Conservation (phyloP, 2,888 invertebrate species). For the Apotomis capreana region DNA sequence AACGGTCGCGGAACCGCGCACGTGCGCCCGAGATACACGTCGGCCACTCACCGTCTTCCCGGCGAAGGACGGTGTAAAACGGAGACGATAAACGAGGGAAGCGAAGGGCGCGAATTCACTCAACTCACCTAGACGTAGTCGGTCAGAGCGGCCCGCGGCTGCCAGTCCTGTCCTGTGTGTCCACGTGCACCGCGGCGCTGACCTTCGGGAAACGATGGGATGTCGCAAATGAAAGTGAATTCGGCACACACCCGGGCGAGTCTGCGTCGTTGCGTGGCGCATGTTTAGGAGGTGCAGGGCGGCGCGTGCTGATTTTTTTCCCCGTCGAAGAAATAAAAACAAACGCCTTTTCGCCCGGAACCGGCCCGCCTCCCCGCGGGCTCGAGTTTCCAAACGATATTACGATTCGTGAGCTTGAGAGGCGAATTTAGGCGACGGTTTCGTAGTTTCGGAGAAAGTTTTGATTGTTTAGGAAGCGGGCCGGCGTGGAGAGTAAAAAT, state of each 20-base stretch:
- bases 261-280: slow-evolving; percentile 84
- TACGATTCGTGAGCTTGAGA: slow-evolving; percentile 15
- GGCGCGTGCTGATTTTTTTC: slow-evolving; percentile 80
- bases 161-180: slow-evolving; percentile 68
- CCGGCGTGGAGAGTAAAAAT: slow-evolving; percentile 45
- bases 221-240: slow-evolving; percentile 84
- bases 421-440: slow-evolving; percentile 26
- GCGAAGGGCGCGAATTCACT: slow-evolving; percentile 71
- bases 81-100: slow-evolving; percentile 75
- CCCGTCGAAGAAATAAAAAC: slow-evolving; percentile 82
- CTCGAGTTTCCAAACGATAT: slow-evolving; percentile 35
- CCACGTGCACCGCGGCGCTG: slow-evolving; percentile 70
- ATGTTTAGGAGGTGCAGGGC: slow-evolving; percentile 83
- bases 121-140: slow-evolving; percentile 63
- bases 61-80: slow-evolving; percentile 73
- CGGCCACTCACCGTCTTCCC: slow-evolving; percentile 68
- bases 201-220: slow-evolving; percentile 81
- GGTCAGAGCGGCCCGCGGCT: slow-evolving; percentile 76
- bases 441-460: slow-evolving; percentile 46
- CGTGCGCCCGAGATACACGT: slow-evolving; percentile 65
- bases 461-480: slow-evolving; percentile 45
- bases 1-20: slow-evolving; percentile 50
- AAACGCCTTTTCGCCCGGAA: slow-evolving; percentile 79
- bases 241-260: slow-evolving; percentile 78
- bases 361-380: slow-evolving; percentile 56